A percentile compares a stretch with the other conserved stretches of the same genome.
phyloP scores from a whole-genome alignment of 2,888 invertebrate species.

The Epinotia nisella region DNA sequence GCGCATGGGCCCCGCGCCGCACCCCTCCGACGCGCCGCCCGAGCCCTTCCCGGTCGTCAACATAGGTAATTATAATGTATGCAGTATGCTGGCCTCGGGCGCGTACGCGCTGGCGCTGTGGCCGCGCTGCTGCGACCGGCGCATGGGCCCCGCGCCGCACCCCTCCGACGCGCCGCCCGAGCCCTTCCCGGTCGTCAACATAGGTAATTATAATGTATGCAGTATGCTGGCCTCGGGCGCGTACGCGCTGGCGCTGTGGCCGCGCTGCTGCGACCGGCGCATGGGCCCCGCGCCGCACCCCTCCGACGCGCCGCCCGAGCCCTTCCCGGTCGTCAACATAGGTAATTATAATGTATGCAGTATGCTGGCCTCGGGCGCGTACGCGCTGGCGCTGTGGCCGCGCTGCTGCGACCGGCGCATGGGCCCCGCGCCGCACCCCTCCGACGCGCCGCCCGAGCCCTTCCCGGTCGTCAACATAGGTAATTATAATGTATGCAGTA shows the following conservation, averaged over 20 bases:
- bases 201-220: constrained; percentile 75
- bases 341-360: too few relatives aligned
- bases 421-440: too few relatives aligned
- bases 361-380: too few relatives aligned
- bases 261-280: constrained; percentile 91
- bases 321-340: constrained; percentile 90
- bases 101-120: constrained; percentile 92
- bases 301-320: constrained; percentile 81
- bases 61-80: too few relatives aligned
- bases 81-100: constrained; percentile 91
- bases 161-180: constrained; percentile 82
- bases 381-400: too few relatives aligned
- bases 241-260: constrained; percentile 93
- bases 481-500: too few relatives aligned
- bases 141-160: constrained; percentile 93
- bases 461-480: too few relatives aligned
- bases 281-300: constrained; percentile 93
- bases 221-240: constrained; percentile 92
- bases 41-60: too few relatives aligned
- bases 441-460: too few relatives aligned
- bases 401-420: too few relatives aligned
- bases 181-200: constrained; percentile 90
- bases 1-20: too few relatives aligned
- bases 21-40: too few relatives aligned
- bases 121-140: constrained; percentile 92